Conservation (phyloP, 2,888 invertebrate species). For the Microctonus hyperodae region DNA sequence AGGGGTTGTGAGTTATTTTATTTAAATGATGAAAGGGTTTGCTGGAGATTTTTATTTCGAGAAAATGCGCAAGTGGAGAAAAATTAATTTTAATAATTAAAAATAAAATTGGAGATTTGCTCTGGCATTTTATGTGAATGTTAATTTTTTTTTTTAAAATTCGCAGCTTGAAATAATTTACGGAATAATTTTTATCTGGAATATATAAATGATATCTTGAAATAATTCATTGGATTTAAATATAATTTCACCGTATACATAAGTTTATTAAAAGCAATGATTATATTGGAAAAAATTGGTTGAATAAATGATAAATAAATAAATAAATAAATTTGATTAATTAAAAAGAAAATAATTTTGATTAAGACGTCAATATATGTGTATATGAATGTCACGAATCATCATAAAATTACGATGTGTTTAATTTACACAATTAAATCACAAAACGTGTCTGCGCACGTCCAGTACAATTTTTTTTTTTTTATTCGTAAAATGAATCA, state of each 20-base stretch:
- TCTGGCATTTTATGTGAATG: neutral
- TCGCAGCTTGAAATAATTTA: neutral
- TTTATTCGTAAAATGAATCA: slow-evolving; percentile 38
- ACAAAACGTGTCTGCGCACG: slow-evolving; percentile 39
- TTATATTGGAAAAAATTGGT: neutral
- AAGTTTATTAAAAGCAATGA: neutral
- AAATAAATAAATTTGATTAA: neutral
- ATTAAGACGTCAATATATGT: slow-evolving; percentile 9
- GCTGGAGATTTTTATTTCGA: neutral
- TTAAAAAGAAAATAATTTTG: neutral
- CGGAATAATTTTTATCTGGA: neutral
- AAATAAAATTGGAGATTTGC: neutral
- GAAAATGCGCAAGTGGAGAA: too few relatives aligned
- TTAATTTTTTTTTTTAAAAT: neutral
- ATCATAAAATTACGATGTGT: slow-evolving; percentile 39
- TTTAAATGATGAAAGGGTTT: neutral
- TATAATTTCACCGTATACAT: neutral
- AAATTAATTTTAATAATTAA: neutral
- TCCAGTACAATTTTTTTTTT: too few relatives aligned
- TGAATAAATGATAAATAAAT: neutral
- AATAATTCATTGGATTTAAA: neutral
- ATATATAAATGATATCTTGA: neutral
- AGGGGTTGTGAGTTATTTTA: neutral
- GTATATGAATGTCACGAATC: slow-evolving; percentile 38
- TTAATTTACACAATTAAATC: slow-evolving; percentile 43